Base-by-base conservation (phyloP, 2,113 vertebrate species). In the Prietella phreatophila region DNA sequence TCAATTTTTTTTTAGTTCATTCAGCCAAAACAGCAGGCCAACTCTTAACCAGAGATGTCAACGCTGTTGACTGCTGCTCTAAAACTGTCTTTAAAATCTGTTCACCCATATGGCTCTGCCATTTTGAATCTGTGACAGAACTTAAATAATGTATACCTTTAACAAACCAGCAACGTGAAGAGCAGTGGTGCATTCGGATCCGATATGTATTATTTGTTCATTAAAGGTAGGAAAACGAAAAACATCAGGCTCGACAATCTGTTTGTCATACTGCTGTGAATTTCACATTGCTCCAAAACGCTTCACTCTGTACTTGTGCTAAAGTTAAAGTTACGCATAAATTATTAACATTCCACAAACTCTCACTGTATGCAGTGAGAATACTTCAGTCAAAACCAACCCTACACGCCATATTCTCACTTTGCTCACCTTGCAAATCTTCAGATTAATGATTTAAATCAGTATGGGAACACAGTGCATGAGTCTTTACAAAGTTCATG, bases 101-200 rank as follows among this genome's bases (percentile, higher is more conserved):
- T 47, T 89, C 39, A 65, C 53, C 67, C 67, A 87, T 63, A 75
- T 89, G 82, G 61, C 50, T 78, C 85, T 84, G 56, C 86, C 86
- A 78, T 53, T 69, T 75, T 75, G 20, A 87, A 85, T 61, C 53
- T 81, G 42, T 67, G 60, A 14, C 69, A 76, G 39, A 36, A 65
- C 55, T 79, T 53, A 55, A n/a, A 69, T 53, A 39, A 81, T 13
- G 76, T 63, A 82, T 75, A 89, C 84, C 56, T 82, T 19, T 7
- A 71, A 84, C 47, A 73, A 67, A 36, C n/a, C 27, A 30, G 14
- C 65, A 73, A 71, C n/a, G n/a, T n/a, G 65, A 82, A 86, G 63
- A 76, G 60, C 85, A 81, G 76, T n/a, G 42, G 53, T 69, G 85
- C 76, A 56, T 81, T 69, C 27, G 75, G 30, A 42, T 36, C 25